These are phyloP conservation scores for Bombus cullumanus DNA, from an alignment of 1,140 invertebrate species.

Conservation along the genomic window DNA sequence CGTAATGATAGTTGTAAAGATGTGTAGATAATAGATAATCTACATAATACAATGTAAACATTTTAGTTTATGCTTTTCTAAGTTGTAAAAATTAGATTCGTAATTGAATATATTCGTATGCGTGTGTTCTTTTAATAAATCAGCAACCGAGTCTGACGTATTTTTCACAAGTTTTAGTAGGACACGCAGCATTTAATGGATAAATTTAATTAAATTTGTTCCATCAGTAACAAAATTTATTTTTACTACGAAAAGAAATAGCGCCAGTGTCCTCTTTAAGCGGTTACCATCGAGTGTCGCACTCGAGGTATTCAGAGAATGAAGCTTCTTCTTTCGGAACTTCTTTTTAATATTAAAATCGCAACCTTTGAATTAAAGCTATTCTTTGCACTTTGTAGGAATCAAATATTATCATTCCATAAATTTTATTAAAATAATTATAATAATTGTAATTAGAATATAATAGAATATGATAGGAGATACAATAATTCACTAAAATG, in stretches of 20 bases:
- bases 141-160: too few species aligned
- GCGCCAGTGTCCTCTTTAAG: background rate
- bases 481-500: too few species aligned
- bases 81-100: too few species aligned
- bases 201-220: background rate
- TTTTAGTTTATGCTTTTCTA: too few species aligned
- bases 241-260: background rate
- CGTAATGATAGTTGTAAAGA: too few species aligned
- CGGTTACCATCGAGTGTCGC: background rate
- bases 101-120: too few species aligned
- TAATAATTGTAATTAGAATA: too few species aligned
- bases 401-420: background rate
- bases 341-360: background rate
- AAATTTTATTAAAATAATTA: background rate
- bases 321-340: background rate
- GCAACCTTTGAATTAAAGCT: background rate
- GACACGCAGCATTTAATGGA: background rate
- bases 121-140: too few species aligned
- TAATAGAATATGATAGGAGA: too few species aligned
- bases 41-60: too few species aligned
- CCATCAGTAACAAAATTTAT: background rate
- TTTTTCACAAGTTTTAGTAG: too few species aligned
- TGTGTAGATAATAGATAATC: too few species aligned
- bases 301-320: background rate
- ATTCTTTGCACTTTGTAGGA: background rate